phyloP scores from a whole-genome alignment of 1,140 invertebrate species.

The Hycleus phaleratus region DNA sequence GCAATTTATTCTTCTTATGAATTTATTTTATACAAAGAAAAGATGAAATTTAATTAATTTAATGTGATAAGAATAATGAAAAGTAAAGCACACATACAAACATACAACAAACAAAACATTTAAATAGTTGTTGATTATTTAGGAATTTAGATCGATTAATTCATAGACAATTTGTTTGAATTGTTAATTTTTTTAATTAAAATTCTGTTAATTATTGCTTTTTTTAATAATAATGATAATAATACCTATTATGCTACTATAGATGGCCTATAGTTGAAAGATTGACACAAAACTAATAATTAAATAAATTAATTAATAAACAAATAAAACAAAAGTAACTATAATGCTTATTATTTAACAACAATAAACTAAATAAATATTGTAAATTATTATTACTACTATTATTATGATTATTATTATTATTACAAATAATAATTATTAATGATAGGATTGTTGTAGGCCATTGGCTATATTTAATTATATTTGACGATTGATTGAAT shows the following conservation, averaged over 20 bases:
- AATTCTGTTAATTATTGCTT: too few species aligned
- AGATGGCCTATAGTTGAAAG: constrained; percentile 18
- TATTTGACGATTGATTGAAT: constrained; percentile 34
- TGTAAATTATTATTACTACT: constrained; percentile 26
- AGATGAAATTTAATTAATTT: constrained; percentile 6
- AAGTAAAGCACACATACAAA: background rate
- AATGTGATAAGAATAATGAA: constrained; percentile 8
- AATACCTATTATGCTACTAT: constrained; percentile 16
- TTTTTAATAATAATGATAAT: background rate
- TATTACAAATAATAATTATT: constrained; percentile 26
- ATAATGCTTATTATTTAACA: constrained; percentile 14
- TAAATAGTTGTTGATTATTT: too few species aligned
- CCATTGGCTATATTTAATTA: constrained; percentile 34
- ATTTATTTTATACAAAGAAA: constrained; percentile 18
- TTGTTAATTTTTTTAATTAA: too few species aligned
- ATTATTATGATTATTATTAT: constrained; percentile 24
- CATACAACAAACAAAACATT: too few species aligned
- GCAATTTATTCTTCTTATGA: constrained; percentile 25
- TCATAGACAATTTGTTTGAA: too few species aligned
- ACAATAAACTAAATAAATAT: constrained; percentile 10
- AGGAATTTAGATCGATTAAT: too few species aligned
- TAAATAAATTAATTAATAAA: background rate
- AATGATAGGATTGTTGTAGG: constrained; percentile 37
- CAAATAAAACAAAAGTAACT: background rate
- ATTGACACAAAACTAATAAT: too few species aligned